Base-by-base conservation (phyloP, 2,888 invertebrate species). In the Leucophenga maculata region DNA sequence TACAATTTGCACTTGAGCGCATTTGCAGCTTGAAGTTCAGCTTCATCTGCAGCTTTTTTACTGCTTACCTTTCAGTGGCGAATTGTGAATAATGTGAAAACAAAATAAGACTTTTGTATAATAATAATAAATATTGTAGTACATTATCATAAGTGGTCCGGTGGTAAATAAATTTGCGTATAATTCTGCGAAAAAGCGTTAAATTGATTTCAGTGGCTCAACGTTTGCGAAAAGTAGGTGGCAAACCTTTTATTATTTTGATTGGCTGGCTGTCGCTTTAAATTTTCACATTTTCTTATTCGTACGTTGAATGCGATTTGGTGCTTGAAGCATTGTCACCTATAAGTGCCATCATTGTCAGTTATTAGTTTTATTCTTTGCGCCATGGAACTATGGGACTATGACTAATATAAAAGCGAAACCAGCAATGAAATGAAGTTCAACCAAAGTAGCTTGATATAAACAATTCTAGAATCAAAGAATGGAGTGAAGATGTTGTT, bases 81-180 rank as follows among this genome's bases (percentile, higher is more conserved):
- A 60, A 74, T 68, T 72, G 69, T 70, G 77, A 77, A 18, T 77
- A 77, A 72, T 73, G 54, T 54, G 50, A 18, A n/a, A 65, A 77
- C 73, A 57, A 57, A 22, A 26, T 22, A n/a, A 9, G 57, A 26
- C 57, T 39, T 26, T 26, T 4, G 31, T 22, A 57, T 9, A 1
- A 18, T 22, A 60, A 60, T 76, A 73, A 69, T 67, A 57, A 69
- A 75, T 39, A n/a, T n/a, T n/a, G n/a, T n/a, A n/a, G n/a, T n/a
- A 60, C 79, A 77, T 79, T 77, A 76, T 76, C 75, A 75, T 72
- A 78, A 80, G 81, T 82, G 77, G n/a, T n/a, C n/a, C n/a, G n/a
- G 75, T 16, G 31, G 54, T 26, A 65, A 18, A 64, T 16, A 69
- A 14, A 18, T 26, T 32, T 60, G 39, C 31, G 18, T 3, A 26